Evolutionary conservation across 2,797 vertebrate species (phyloP).

Genomic region (Benthosema pterotum): DNA sequence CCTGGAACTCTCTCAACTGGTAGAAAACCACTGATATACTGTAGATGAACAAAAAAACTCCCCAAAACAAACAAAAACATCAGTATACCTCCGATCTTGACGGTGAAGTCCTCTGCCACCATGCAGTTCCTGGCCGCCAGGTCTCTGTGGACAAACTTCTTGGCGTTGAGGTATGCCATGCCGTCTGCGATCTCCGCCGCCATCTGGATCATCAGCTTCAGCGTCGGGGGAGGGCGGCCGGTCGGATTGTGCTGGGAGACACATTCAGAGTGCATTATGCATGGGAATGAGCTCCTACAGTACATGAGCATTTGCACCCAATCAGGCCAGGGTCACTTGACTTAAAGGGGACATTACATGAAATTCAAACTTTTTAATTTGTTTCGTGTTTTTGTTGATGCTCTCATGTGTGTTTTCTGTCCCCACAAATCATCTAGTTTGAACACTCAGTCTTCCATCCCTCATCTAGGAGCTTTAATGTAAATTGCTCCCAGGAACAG

Average conservation of each 20-base stretch:
- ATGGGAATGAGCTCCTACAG: not conserved
- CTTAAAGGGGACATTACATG: no score
- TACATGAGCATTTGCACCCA: not conserved
- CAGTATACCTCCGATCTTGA: constrained; percentile 95
- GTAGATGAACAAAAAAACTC: not conserved
- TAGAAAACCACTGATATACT: no score
- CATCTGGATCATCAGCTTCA: constrained; percentile 96
- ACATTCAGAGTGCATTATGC: not conserved
- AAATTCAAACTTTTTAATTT: no score
- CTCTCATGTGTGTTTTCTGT: no score
- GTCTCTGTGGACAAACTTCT: constrained; percentile 98
- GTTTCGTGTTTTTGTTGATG: no score
- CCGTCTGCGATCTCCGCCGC: constrained; percentile 95
- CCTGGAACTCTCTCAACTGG: no score
- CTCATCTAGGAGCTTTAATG: no score
- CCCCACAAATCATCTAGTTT: no score
- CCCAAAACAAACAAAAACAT: not conserved
- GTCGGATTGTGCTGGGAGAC: constrained; percentile 86
- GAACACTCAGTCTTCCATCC: no score
- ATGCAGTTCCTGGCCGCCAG: constrained; percentile 98
- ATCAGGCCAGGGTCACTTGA: not conserved
- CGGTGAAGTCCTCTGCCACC: constrained; percentile 94
- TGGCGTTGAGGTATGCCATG: constrained; percentile 98
- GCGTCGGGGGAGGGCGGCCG: constrained; percentile 86
- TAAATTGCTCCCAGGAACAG: no score